Conservation (phyloP, 2,797 vertebrate genomes). For the Chanos chanos region DNA sequence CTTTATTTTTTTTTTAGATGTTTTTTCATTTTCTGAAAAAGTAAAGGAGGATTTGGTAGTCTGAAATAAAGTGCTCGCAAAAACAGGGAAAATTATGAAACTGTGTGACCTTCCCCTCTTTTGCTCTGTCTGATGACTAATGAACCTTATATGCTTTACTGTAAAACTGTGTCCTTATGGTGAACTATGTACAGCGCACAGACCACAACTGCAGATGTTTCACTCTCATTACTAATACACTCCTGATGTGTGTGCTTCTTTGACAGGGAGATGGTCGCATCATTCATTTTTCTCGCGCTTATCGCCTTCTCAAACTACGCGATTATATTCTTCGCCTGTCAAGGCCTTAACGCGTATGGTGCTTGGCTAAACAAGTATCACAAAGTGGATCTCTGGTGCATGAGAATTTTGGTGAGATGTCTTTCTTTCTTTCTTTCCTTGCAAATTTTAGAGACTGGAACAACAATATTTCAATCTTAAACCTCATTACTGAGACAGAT, state of each 20-base stretch:
- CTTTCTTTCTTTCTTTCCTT: not conserved
- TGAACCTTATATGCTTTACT: no score
- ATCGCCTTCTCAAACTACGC: slow-evolving; percentile 65
- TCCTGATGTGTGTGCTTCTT: slow-evolving; percentile 18
- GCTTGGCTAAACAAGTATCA: slow-evolving; percentile 71
- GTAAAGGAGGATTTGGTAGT: no score
- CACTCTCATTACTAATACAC: no score
- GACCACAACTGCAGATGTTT: no score
- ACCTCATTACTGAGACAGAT: not conserved
- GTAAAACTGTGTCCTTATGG: no score
- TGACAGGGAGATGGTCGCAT: slow-evolving; percentile 65
- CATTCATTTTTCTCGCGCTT: slow-evolving; percentile 66
- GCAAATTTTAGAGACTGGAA: not conserved
- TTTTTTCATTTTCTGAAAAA: no score
- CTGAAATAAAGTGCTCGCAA: no score
- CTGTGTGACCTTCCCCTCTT: no score
- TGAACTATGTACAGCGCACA: no score
- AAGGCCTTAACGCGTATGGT: slow-evolving; percentile 58
- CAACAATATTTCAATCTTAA: not conserved
- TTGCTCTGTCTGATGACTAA: no score
- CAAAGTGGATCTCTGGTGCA: slow-evolving; percentile 76
- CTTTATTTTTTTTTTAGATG: no score
- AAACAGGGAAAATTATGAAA: no score
- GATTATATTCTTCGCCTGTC: slow-evolving; percentile 64
- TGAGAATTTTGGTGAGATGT: slow-evolving; percentile 68